phyloP scores from a whole-genome alignment of 2,797 vertebrate genomes.

The Schizopygopsis malacanthus region DNA sequence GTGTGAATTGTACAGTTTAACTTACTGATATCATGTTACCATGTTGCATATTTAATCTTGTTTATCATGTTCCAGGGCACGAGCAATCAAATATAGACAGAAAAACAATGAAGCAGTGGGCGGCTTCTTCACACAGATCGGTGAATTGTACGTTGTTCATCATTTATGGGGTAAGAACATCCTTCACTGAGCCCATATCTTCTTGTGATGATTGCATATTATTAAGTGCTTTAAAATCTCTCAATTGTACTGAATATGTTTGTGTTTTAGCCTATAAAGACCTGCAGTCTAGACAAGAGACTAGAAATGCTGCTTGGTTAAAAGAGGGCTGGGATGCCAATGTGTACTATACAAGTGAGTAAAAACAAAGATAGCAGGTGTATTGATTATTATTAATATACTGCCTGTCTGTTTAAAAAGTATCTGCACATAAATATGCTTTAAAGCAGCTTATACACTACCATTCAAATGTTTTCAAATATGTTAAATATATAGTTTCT shows the following conservation, averaged over 20 bases:
- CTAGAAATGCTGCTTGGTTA: constrained; percentile 90
- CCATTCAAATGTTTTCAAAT: neutral
- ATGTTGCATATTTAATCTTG: neutral
- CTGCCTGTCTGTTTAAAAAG: neutral
- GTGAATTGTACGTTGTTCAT: constrained; percentile 93
- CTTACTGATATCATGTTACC: neutral
- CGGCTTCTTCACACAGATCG: constrained; percentile 96
- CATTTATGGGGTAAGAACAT: constrained; percentile 91
- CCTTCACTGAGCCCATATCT: neutral
- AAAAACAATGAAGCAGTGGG: constrained; percentile 93
- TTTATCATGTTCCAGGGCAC: constrained; percentile 81
- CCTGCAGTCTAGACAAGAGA: constrained; percentile 90
- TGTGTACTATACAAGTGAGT: constrained; percentile 91
- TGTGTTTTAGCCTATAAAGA: constrained; percentile 86
- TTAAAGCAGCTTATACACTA: neutral
- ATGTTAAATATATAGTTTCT: neutral
- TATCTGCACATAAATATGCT: neutral
- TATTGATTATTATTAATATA: neutral
- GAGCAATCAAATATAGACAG: constrained; percentile 91
- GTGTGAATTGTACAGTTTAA: neutral
- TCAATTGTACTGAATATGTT: neutral
- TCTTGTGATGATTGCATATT: neutral
- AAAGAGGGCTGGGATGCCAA: constrained; percentile 93
- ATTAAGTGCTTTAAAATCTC: neutral
- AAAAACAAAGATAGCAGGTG: neutral